Conservation (phyloP, 2,113 vertebrate species). For the Dendropsophus ebraccatus region DNA sequence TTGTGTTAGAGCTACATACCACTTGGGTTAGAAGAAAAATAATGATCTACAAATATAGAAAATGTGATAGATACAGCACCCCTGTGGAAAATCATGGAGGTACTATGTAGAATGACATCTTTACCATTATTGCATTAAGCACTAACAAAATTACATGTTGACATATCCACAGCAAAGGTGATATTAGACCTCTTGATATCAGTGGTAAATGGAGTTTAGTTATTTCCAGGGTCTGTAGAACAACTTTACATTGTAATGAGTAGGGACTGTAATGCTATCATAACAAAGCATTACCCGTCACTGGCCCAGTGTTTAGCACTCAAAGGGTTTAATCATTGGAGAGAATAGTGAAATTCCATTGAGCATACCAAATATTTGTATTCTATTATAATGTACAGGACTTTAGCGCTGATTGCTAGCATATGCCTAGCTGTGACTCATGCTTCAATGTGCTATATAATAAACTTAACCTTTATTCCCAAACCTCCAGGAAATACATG, state of each 20-base stretch:
- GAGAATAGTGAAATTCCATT: conserved; percentile 45
- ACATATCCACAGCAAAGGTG: conserved; percentile 27
- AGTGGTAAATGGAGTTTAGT: not conserved
- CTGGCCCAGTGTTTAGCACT: conserved; percentile 5
- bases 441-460: conserved; percentile 33
- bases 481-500: conserved; percentile 45
- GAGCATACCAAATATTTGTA: conserved; percentile 55
- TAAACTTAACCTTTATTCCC: conserved; percentile 56
- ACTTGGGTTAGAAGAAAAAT: not conserved
- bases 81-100: not conserved
- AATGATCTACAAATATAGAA: not conserved
- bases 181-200: conserved; percentile 19
- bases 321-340: conserved; percentile 31
- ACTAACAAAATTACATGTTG: conserved; percentile 6
- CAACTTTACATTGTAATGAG: not conserved
- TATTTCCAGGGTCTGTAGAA: not conserved
- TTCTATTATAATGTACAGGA: conserved; percentile 46
- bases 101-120: not conserved
- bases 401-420: conserved; percentile 52
- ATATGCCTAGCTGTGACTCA: conserved; percentile 52
- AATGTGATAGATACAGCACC: not conserved
- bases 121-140: not conserved
- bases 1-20: not conserved
- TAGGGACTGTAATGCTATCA: conserved; percentile 2
- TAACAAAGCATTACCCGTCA: not conserved